Evolutionary conservation across 2,797 vertebrate genomes (phyloP), one percentile per base, ranked within the genome.

Genomic region (Menidia menidia): DNA sequence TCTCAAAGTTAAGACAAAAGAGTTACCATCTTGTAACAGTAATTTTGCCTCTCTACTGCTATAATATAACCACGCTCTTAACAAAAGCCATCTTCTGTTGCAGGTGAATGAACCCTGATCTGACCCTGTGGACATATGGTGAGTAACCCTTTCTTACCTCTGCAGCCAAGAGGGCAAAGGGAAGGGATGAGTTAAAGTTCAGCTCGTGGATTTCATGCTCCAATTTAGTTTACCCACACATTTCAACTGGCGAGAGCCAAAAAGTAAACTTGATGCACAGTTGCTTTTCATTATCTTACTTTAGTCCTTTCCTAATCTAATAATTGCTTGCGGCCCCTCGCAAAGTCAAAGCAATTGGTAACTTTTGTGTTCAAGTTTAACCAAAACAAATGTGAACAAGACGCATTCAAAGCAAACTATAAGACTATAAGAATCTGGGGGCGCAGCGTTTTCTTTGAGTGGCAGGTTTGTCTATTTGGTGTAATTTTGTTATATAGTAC

Each of bases 41-140:
- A 79, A 69, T 80, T 67, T 77, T 81, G 87, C 85, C 60, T 87
- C 71, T 71, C 64, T 71, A 35, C 77, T 60, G 25, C 83, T 80
- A 84, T 88, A 92, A 91, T 74, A 73, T 86, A 90, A 86, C 88
- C 82, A 77, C 67, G 70, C 75, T 74, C 72, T 86, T 31, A 60
- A 68, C 62, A 67, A 56, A 68, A 54, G 71, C 75, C 44, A 68
- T 78, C 67, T 60, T 78, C 68, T 77, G 64, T 60, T 89, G 75
- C 83, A 90, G 78, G 75, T 87, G 87, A 54, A n/a, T 19, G 81
- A 81, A 88, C 90, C 87, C 76, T 60, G 25, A 32, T 32, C 30
- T 89, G 78, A 90, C 86, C 87, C 79, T 15, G 4, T 48, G 64
- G 78, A 81, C 68, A 42, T 79, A 82, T 68, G 61, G 62, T 64